These are phyloP conservation scores for Schlechtendalia chinensis DNA, from an alignment of 1,140 invertebrate species.

Conservation along the genomic window DNA sequence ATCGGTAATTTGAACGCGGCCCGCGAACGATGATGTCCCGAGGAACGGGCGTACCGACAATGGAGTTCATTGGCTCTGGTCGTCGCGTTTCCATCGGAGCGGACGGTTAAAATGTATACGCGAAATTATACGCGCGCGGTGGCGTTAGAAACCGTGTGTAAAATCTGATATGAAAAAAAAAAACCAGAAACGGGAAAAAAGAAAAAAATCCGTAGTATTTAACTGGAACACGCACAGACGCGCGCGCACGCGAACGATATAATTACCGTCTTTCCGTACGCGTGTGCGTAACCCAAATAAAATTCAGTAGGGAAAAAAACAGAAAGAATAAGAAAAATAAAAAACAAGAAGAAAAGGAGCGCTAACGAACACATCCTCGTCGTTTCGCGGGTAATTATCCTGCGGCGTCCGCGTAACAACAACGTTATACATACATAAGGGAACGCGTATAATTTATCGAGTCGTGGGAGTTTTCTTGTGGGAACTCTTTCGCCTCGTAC, in stretches of 20 bases:
- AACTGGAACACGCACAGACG: neutral
- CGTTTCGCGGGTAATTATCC: conserved; percentile 45
- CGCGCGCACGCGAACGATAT: too few species aligned
- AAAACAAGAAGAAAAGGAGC: neutral
- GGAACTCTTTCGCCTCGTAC: conserved; percentile 29
- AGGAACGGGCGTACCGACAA: too few species aligned
- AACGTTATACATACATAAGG: conserved; percentile 18
- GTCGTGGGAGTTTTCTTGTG: conserved; percentile 50
- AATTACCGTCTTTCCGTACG: too few species aligned
- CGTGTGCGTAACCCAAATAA: conserved; percentile 38
- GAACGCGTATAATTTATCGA: conserved; percentile 45
- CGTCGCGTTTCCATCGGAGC: neutral
- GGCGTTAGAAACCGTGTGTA: conserved; percentile 45
- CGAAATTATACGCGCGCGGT: neutral
- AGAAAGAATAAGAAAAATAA: neutral
- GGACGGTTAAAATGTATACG: neutral
- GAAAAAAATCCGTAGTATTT: conserved; percentile 12
- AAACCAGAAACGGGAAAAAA: neutral
- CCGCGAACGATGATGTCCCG: too few species aligned
- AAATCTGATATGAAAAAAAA: conserved; percentile 24
- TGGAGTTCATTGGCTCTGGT: conserved; percentile 2
- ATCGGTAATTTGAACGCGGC: too few species aligned
- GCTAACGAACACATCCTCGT: conserved; percentile 47
- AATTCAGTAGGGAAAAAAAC: conserved; percentile 43
- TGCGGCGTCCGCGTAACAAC: conserved; percentile 26